Evolutionary conservation across 2,888 invertebrate species (phyloP), one percentile per base, ranked within the genome.

Genomic region (Mythimna impura): DNA sequence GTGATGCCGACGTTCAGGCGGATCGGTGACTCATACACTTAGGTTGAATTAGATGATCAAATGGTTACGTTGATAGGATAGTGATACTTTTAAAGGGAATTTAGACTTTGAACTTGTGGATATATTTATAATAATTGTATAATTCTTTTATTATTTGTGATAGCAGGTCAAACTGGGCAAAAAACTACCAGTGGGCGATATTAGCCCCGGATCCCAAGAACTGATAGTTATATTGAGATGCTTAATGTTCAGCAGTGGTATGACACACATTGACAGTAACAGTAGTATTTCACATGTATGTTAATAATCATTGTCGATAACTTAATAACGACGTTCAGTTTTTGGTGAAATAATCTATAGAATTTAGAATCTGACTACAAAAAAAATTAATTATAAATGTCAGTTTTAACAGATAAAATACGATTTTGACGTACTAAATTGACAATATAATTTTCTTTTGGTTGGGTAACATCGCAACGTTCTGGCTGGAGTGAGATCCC

Each of bases 1-100:
- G 68, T 71, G 86, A 78, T 78, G 67, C 72, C 66, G 77, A 62
- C 66, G 65, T 71, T 71, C 79, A 76, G 58, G 61, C 62, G 67
- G 68, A 73, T 69, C 43, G 66, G 64, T 83, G 84, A 87, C 54
- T 87, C 83, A 84, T 73, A 55, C 78, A 65, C 77, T 84, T 69
- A n/a, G 50, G 63, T 77, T 76, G 70, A 77, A 70, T 78, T 71
- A 66, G 47, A 66, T 71, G 65, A 36, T 80, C 60, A 68, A 54
- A 68, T 47, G 60, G 67, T 74, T 67, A 73, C 57, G 58, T 77
- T 77, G 30, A 67, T 67, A 60, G 58, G 20, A 52, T 55, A 20
- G 10, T 52, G 68, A 57, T 73, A 66, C 40, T 65, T 58, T 66
- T 60, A 61, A 54, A 36, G 10, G 1, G 30, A 50, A 61, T 62